Base-by-base conservation (phyloP, 2,888 invertebrate species). In the Yponomeuta plumbellus region DNA sequence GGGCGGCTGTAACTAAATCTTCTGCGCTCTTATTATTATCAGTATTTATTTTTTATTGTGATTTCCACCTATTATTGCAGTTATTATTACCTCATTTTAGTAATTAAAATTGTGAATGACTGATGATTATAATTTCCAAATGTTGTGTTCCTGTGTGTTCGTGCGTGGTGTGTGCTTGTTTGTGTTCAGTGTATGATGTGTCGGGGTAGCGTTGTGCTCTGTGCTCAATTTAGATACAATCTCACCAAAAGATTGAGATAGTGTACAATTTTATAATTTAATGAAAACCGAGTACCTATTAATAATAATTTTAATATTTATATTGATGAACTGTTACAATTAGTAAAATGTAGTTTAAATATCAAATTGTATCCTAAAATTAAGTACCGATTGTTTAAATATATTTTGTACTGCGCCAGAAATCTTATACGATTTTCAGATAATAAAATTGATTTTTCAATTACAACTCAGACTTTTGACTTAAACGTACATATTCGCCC, bases 281-380 rank as follows among this genome's bases (percentile, higher is more conserved):
- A 89, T 85, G 81, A 88, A 83, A 88, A 88, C 85, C 86, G 85
- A 90, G 89, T 91, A 91, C 90, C 91, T 90, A 88, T 88, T 85
- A 86, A 86, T 87, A 81, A 84, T 87, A 89, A 89, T 88, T 89
- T 87, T 88, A 91, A 88, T 91, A 91, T 91, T 91, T 90, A 89
- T 90, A 90, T 86, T 86, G 88, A 88, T 88, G 87, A 89, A 86
- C 83, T 81, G 86, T 86, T 88, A 85, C 88, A 88, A 84, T 79
- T 80, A 77, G 75, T 74, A 77, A 79, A 68, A 74, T 75, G 73
- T 79, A 73, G 77, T 81, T 81, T 76, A 73, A 78, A 74, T 78
- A 74, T 74, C 70, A 67, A 67, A 75, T 75, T 80, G 78, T 80
- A 80, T 80, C 80, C 79, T 78, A 72, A 78, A 74, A 74, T 73